Percentiles rank a stretch among this genome's conserved stretches.
phyloP scores from a whole-genome alignment of 2,888 invertebrate genomes.

The Belgica antarctica region DNA sequence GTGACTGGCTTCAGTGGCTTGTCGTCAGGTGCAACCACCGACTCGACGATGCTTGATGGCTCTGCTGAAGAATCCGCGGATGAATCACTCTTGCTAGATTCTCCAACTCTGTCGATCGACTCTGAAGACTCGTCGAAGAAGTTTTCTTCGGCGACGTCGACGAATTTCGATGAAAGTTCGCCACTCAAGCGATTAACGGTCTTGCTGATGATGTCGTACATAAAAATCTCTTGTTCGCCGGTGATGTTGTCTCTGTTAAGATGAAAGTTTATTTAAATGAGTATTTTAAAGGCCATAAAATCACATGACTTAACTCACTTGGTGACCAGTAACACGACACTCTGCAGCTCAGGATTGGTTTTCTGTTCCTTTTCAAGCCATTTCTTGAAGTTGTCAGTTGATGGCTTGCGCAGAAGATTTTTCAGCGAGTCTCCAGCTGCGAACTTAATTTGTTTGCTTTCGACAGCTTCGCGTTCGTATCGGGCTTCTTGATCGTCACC shows the following conservation, averaged over 20 bases:
- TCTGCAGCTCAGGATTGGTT: slow-evolving; percentile 72
- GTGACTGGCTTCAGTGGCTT: slow-evolving; percentile 25
- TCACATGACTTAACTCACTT: slow-evolving; percentile 60
- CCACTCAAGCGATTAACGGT: slow-evolving; percentile 75
- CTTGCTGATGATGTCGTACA: slow-evolving; percentile 77
- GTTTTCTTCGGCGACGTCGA: slow-evolving; percentile 83
- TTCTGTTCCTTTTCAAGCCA: slow-evolving; percentile 77
- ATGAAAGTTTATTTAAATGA: slow-evolving; percentile 23
- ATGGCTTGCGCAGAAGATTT: slow-evolving; percentile 71
- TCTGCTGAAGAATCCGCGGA: slow-evolving; percentile 46
- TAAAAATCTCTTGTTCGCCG: slow-evolving; percentile 75
- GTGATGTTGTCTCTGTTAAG: slow-evolving; percentile 51
- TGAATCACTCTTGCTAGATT: not conserved
- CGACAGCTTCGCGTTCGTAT: slow-evolving; percentile 59
- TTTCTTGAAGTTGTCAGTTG: slow-evolving; percentile 72
- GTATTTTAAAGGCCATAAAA: not conserved
- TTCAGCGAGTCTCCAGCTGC: slow-evolving; percentile 73
- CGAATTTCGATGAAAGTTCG: slow-evolving; percentile 79
- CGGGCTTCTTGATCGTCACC: slow-evolving; percentile 55
- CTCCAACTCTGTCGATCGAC: slow-evolving; percentile 28
- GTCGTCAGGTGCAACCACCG: slow-evolving; percentile 44
- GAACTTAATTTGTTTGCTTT: slow-evolving; percentile 69
- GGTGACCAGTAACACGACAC: slow-evolving; percentile 77
- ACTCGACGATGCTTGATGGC: slow-evolving; percentile 46
- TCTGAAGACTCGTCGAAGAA: slow-evolving; percentile 54